Conservation (phyloP, 2,113 vertebrate genomes). For the Myotis lucifugus region DNA sequence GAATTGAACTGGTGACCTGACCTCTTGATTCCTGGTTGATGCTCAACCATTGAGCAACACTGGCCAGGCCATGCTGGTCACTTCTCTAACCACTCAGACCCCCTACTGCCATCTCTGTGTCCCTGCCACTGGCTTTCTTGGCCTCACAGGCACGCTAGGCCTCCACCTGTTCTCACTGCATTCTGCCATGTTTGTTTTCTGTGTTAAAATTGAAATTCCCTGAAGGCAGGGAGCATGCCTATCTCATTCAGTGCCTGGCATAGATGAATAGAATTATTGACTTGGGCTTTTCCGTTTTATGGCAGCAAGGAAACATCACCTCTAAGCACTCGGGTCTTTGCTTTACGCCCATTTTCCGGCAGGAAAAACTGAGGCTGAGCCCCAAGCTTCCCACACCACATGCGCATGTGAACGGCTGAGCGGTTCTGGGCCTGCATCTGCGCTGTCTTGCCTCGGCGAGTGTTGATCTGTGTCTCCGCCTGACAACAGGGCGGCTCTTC, state of each 20-base stretch:
- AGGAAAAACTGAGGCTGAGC: not conserved
- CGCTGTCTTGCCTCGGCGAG: not conserved
- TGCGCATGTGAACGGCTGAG: not conserved
- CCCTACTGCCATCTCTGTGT: not conserved
- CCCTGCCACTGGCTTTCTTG: not conserved
- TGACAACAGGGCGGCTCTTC: conserved; percentile 47
- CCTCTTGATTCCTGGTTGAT: too few relatives aligned
- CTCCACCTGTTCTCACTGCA: not conserved
- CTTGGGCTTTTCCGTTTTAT: not conserved
- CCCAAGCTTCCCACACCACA: not conserved
- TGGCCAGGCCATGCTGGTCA: not conserved
- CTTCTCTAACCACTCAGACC: not conserved
- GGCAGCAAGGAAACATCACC: not conserved
- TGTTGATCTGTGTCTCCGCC: conserved; percentile 57
- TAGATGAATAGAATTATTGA: not conserved
- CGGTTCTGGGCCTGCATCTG: not conserved
- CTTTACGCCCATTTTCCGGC: not conserved
- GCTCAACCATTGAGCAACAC: too few relatives aligned
- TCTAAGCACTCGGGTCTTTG: not conserved
- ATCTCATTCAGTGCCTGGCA: not conserved
- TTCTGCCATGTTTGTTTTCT: not conserved
- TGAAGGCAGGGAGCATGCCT: not conserved
- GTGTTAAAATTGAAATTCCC: not conserved
- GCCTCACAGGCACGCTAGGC: not conserved
- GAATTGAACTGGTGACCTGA: too few relatives aligned